Base-by-base conservation (phyloP, 2,113 vertebrate genomes). In the Cryptomyrus ogoouensis region DNA sequence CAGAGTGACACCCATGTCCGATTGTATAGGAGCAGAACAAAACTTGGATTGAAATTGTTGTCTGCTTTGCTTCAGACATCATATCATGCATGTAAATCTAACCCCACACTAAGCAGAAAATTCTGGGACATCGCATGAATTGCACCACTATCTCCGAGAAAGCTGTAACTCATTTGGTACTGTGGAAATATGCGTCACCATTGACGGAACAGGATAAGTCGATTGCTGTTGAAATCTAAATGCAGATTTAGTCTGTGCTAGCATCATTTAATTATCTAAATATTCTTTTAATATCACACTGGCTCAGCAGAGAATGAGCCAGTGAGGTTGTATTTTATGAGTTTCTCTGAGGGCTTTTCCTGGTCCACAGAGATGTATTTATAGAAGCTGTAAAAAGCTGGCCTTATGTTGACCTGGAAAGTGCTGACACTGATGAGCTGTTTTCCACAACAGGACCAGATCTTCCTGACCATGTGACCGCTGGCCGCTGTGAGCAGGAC, bases 361-460 rank as follows among this genome's bases (percentile, higher is more conserved):
- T 50, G n/a, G n/a, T 44, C 47, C 5, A 35, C 27, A 35, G 84
- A 52, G 49, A 52, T 52, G n/a, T 52, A 52, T 87, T 87, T 87
- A 87, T 87, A 52, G 49, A n/a, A 10, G 13, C 24, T 15, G 12
- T 50, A 52, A 87, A 87, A n/a, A 49, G 24, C 83, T 87, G 83
- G 44, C 44, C 84, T 49, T 3, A 35, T 52, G 84, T 49, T 0
- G 27, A 49, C 49, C 15, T 35, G 84, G 84, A 87, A 87, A 87
- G 49, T 52, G 84, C 84, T 87, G 49, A 87, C 84, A 87, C 47
- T 50, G 49, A 86, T 86, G 7, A 86, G 24, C 46, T 86, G 83
- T 49, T 86, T 86, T 15, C 19, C 84, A 87, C 24, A 47, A 52
- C n/a, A 35, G 19, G 17, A 19, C 49, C 47, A 46, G 47, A n/a